Evolutionary conservation across 35 echinoderm and acorn worm genomes (phyloP).

Genomic region (Apostichopus californicus): DNA sequence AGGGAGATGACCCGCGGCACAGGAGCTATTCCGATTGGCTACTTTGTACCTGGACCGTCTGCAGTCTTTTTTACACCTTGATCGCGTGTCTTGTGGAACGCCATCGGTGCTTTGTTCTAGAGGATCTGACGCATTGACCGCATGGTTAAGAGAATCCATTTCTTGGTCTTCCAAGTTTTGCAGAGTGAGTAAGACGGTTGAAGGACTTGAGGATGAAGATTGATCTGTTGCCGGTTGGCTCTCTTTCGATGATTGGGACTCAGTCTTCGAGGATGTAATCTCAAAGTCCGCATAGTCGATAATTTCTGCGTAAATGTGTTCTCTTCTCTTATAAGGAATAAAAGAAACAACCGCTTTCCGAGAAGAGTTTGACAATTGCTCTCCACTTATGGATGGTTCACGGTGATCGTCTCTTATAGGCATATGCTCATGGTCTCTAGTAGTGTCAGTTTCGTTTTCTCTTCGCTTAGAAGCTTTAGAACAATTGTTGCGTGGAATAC

Average conservation of each 20-base stretch:
- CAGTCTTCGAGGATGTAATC: not conserved
- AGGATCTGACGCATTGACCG: not conserved
- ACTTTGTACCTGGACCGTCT: conserved; percentile 16
- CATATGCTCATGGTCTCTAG: not conserved
- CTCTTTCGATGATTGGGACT: not conserved
- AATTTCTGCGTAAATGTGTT: conserved; percentile 43
- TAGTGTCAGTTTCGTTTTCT: not conserved
- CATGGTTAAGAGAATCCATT: not conserved
- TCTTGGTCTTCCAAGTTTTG: not conserved
- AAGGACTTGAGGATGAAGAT: not conserved
- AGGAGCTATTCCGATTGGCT: conserved; percentile 35
- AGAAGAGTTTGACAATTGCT: not conserved
- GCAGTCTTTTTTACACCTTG: conserved; percentile 32
- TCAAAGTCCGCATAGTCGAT: not conserved
- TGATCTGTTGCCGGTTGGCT: not conserved
- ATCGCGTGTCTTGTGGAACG: not conserved
- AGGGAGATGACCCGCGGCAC: not conserved
- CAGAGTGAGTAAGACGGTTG: not conserved
- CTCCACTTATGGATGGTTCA: not conserved
- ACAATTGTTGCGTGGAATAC: not conserved
- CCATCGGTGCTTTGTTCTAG: not conserved
- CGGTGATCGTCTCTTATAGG: not conserved
- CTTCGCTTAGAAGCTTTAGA: not conserved
- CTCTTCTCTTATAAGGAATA: conserved; percentile 16
- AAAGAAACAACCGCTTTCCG: not conserved